These are phyloP conservation scores for Nymphicus hollandicus DNA, from an alignment of 2,113 vertebrate species.

Conservation along the genomic window DNA sequence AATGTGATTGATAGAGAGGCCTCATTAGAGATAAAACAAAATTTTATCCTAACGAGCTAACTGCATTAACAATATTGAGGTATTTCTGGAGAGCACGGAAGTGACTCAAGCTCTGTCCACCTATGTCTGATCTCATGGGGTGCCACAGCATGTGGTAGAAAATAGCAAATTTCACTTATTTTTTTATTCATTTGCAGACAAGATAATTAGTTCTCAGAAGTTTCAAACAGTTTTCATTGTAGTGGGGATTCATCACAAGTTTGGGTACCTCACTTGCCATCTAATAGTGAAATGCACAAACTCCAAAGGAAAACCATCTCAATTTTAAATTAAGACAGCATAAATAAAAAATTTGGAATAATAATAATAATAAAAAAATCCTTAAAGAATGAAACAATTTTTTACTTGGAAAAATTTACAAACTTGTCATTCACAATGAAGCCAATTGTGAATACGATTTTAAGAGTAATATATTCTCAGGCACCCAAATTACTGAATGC, in stretches of 20 bases:
- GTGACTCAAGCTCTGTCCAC: not conserved
- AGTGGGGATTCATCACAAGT: not conserved
- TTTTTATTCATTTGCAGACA: not conserved
- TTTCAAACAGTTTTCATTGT: not conserved
- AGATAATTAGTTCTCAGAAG: not conserved
- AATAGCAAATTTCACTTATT: not conserved
- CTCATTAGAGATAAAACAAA: not conserved
- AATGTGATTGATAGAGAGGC: not conserved
- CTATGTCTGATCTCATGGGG: not conserved
- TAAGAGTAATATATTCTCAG: not conserved
- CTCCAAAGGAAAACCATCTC: not conserved
- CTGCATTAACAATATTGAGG: not conserved
- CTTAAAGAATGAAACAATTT: not conserved
- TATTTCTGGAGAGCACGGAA: not conserved
- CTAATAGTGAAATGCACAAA: not conserved
- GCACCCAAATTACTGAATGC: not conserved
- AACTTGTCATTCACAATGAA: not conserved
- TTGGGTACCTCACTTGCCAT: not conserved
- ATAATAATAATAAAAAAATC: not conserved
- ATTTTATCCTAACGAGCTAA: not conserved
- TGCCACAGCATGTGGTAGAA: not conserved
- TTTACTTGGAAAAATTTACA: not conserved
- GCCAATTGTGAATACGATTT: not conserved
- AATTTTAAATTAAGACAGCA: not conserved
- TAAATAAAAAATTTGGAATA: not conserved